Base-by-base conservation (phyloP, 2,113 vertebrate genomes). In the Scalopus aquaticus region DNA sequence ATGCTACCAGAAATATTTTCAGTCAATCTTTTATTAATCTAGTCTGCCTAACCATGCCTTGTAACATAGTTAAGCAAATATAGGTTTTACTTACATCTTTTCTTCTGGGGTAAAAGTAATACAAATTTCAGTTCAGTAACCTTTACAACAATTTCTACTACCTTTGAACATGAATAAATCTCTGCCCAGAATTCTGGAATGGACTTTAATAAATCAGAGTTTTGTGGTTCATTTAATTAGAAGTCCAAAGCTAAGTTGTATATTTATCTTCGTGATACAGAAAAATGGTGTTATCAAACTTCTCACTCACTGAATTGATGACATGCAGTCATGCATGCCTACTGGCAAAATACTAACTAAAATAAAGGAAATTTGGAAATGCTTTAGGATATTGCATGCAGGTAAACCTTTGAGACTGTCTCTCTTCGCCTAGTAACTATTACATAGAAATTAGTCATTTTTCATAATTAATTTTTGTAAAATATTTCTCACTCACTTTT, bases 191-290 rank as follows among this genome's bases (percentile, higher is more conserved):
- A 84, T 42, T 93, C 73, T 90, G 70, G 20, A 88, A 84, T 84
- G 64, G 87, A 64, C 86, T 95, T 96, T 87, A 93, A 92, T 96
- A 90, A 92, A 92, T 96, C 58, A 93, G 32, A 64, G 37, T 80
- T 95, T 96, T 94, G 70, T 90, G 76, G 80, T 87, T 92, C 95
- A 96, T 96, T 96, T 96, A 90, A 93, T 83, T 92, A 67, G 60
- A 77, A 95, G 91, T 88, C 91, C 62, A 90, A 96, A 95, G 88
- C 91, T 92, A 93, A 95, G 20, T 64, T 80, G 58, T 80, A 17
- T 82, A 72, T 94, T 56, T 92, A 84, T 88, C 84, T 96, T 90
- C 39, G 39, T 80, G 76, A 95, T 92, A 90, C 12, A 92, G 91
- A 95, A 90, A 96, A 93, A 90, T 90, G 51, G 9, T 87, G 8